Base-by-base conservation (phyloP, 2,113 vertebrate genomes). In the Oreochromis aureus region DNA sequence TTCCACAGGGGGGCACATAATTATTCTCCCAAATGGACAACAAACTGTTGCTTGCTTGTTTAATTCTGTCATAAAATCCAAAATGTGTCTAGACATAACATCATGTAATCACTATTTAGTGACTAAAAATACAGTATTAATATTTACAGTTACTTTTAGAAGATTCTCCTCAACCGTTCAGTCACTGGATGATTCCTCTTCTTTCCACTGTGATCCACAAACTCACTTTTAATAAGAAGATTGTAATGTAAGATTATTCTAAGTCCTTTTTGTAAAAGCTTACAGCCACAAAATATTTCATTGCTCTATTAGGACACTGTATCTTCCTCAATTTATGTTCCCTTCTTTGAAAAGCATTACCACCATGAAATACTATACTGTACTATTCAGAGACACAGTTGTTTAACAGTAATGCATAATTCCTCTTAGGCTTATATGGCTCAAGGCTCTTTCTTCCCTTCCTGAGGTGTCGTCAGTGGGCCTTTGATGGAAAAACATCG, bases 401-500 rank as follows among this genome's bases (percentile, higher is more conserved):
- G 18, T 55, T 89, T 48, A 82, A 54, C 56, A 71, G 9, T 78
- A 59, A 83, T 84, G 48, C 66, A 6, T 39, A 87, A 87, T 89
- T 89, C 87, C 55, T 88, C 15, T 2, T 36, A 46, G 73, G 79
- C 39, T 85, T 19, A 81, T 89, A 88, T 90, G 80, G 85, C 83
- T 86, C 22, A 3, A 58, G 53, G 81, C 78, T 87, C 30, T 87
- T 83, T 87, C 24, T 80, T 87, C 69, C 85, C 76, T 39, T 89
- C 85, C 59, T 2, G 3, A 81, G 55, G 71, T 89, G 82, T 86
- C 5, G 5, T 84, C 80, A 32, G 54, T n/a, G n/a, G 61, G 55
- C 18, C 48, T 92, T 86, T 93, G 87, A 92, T 66, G 56, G 54
- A 89, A 82, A 86, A 83, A 48, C 13, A 27, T 30, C 44, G 10